phyloP scores from a whole-genome alignment of 1,140 invertebrate genomes.

The Lanistes nyassanus region DNA sequence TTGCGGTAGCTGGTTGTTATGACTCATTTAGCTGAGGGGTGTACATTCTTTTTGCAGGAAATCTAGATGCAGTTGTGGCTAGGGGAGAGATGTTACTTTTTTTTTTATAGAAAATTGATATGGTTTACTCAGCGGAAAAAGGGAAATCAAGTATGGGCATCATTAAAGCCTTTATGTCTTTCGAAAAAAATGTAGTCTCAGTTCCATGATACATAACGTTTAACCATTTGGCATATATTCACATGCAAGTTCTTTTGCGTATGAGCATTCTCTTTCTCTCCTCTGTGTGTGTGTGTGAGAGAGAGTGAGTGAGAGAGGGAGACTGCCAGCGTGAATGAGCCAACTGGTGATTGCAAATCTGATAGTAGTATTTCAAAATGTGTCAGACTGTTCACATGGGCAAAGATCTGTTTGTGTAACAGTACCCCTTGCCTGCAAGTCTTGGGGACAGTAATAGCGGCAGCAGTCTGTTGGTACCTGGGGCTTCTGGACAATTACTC shows the following conservation, averaged over 20 bases:
- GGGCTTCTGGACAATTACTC: neutral
- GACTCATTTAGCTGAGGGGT: neutral
- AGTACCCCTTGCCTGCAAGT: constrained; percentile 16
- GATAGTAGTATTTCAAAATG: neutral
- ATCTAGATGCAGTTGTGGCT: no score
- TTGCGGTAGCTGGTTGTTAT: neutral
- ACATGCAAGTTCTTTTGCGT: neutral
- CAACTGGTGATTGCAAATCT: neutral
- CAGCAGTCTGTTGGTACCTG: neutral
- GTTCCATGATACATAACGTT: no score
- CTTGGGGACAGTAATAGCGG: neutral
- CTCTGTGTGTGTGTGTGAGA: neutral
- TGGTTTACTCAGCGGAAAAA: no score
- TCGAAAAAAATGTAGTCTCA: no score
- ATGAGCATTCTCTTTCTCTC: neutral
- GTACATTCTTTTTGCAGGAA: neutral
- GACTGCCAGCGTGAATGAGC: neutral
- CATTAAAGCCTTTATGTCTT: no score
- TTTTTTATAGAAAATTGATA: no score
- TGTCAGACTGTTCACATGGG: neutral
- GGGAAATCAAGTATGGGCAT: no score
- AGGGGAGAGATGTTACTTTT: neutral
- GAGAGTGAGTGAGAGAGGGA: neutral
- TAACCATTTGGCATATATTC: neutral
- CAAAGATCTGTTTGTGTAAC: neutral